These are phyloP conservation scores for Synergus umbraculus DNA, from an alignment of 2,888 invertebrate genomes.

Conservation along the genomic window DNA sequence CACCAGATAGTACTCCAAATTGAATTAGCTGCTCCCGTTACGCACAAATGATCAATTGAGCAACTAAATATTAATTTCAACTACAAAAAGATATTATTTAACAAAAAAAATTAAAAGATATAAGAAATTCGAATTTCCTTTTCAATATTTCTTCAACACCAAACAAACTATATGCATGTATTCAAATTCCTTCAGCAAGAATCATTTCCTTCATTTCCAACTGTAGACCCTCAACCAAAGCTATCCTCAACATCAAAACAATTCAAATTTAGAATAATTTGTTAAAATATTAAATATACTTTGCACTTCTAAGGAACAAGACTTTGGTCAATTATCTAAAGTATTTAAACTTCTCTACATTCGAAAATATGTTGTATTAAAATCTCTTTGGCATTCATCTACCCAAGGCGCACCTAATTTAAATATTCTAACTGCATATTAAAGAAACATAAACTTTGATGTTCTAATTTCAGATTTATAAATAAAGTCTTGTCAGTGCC, in stretches of 20 bases:
- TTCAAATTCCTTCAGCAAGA: neutral
- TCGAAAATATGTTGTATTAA: neutral
- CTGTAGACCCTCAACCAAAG: neutral
- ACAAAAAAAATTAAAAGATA: neutral
- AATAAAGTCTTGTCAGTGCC: slow-evolving; percentile 19
- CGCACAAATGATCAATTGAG: neutral
- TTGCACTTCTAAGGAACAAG: neutral
- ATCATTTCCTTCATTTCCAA: neutral
- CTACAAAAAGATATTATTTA: neutral
- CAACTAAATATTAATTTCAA: neutral
- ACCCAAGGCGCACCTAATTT: neutral
- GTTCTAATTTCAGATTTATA: neutral
- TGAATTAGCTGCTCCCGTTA: neutral
- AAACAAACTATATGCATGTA: neutral
- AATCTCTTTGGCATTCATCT: too few species aligned
- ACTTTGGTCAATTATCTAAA: neutral
- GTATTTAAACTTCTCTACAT: neutral
- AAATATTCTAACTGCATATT: neutral
- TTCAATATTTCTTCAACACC: neutral
- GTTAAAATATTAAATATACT: neutral
- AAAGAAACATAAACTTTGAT: neutral
- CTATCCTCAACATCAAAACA: neutral
- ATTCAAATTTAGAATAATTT: neutral
- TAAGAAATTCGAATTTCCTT: neutral
- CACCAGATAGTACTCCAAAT: neutral